Evolutionary conservation across 1,140 invertebrate species (phyloP).

Genomic region (Nephila pilipes): DNA sequence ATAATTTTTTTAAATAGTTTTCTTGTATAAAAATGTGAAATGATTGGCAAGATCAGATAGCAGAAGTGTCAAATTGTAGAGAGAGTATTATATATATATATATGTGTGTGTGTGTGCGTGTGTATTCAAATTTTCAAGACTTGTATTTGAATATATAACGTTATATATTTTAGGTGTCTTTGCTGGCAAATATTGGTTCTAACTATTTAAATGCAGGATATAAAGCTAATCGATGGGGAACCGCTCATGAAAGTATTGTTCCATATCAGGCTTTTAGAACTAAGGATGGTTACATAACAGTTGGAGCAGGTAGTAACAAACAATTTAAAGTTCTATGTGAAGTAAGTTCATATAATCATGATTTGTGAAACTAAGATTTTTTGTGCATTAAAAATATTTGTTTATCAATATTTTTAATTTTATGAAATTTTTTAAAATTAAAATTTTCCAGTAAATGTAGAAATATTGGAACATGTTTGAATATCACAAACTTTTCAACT

Average conservation of each 20-base stretch:
- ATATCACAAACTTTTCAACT: too few relatives aligned
- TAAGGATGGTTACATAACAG: slow-evolving; percentile 90
- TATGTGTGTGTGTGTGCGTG: too few relatives aligned
- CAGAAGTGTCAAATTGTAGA: too few relatives aligned
- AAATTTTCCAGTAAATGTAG: too few relatives aligned
- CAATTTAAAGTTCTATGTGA: slow-evolving; percentile 78
- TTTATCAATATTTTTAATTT: not conserved
- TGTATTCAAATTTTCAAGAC: too few relatives aligned
- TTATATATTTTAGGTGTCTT: slow-evolving; percentile 84
- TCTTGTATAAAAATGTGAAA: too few relatives aligned
- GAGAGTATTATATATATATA: too few relatives aligned
- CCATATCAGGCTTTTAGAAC: slow-evolving; percentile 95
- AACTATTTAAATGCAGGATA: slow-evolving; percentile 93
- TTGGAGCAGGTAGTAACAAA: slow-evolving; percentile 87
- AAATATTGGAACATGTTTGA: too few relatives aligned
- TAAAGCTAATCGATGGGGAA: slow-evolving; percentile 91
- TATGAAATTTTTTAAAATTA: too few relatives aligned
- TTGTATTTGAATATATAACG: not conserved
- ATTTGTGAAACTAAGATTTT: not conserved
- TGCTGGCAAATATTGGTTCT: slow-evolving; percentile 93
- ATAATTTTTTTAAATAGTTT: too few relatives aligned
- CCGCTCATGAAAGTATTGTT: slow-evolving; percentile 96
- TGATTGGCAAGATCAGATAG: too few relatives aligned
- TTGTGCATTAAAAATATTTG: not conserved
- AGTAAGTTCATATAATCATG: slow-evolving; percentile 20